A percentile compares a stretch with the other conserved stretches of the same genome.
phyloP scores from a whole-genome alignment of 2,888 invertebrate genomes.

The Chrysolina americana region DNA sequence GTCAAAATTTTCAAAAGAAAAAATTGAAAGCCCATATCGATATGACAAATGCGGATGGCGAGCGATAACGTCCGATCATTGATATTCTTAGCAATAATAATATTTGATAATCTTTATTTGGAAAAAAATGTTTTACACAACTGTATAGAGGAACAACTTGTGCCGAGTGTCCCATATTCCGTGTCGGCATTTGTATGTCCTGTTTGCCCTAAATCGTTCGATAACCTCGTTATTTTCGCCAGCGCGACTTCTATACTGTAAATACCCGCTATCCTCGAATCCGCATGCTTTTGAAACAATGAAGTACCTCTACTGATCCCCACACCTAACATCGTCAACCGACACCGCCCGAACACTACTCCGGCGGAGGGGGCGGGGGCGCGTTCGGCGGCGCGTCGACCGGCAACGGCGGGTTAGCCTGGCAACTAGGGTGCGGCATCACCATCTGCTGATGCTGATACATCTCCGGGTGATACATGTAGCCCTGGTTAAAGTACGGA shows the following conservation, averaged over 20 bases:
- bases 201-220: not conserved
- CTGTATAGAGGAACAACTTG: too few species aligned
- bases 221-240: not conserved
- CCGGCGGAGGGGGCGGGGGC: conserved; percentile 76
- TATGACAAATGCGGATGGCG: too few species aligned
- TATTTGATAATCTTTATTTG: too few species aligned
- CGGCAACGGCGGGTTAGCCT: conserved; percentile 71
- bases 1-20: too few species aligned
- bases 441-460: conserved; percentile 55
- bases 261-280: too few species aligned
- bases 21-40: too few species aligned
- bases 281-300: not conserved
- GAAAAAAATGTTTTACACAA: too few species aligned
- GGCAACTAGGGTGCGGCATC: conserved; percentile 27
- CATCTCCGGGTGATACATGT: conserved; percentile 63
- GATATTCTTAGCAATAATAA: too few species aligned
- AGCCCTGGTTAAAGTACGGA: conserved; percentile 61
- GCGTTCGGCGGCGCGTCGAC: conserved; percentile 75
- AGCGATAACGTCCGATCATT: too few species aligned
- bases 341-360: conserved; percentile 39
- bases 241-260: too few species aligned
- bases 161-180: too few species aligned
- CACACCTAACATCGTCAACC: not conserved
- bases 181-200: too few species aligned
- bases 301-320: not conserved